Evolutionary conservation across 2,113 vertebrate species (phyloP), one percentile per base, ranked within the genome.

Genomic region (Prunella fulvescens): DNA sequence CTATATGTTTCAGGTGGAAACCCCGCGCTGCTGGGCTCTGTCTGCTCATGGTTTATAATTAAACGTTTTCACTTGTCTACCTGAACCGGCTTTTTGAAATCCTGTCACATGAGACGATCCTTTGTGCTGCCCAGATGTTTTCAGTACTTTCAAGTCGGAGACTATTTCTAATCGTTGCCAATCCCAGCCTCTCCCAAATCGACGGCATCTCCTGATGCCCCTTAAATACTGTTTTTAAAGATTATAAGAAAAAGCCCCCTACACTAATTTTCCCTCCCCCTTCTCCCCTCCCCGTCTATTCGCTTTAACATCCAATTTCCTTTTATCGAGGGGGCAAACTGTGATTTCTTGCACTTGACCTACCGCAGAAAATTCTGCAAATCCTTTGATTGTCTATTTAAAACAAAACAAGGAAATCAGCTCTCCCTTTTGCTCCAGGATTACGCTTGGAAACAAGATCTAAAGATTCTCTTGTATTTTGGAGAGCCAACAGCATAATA

Each of bases 341-440:
- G 96, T 97, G 96, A 97, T 96, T 97, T 97, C 97, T 97, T 96
- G 97, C 97, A 98, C 98, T 98, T 98, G 98, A 98, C 98, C 98
- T 98, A 98, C 98, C 97, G 97, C 98, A 98, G 98, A 97, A 98
- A 98, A 97, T 95, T 97, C 97, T 88, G 74, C 95, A 97, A 98
- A 98, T 96, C 97, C 97, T 97, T 97, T 98, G 98, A 98, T 96
- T 97, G 96, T 96, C 96, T 97, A 88, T 98, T 98, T 98, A 97
- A 98, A 97, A 97, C 96, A 98, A 98, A 98, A 98, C 97, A 95
- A 97, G 96, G 96, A 97, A 98, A 98, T 95, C 95, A 93, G 95
- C 85, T 97, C 96, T 93, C 95, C 54, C 95, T 95, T 97, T 98
- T 96, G 95, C 96, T 94, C 97, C 93, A 81, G 97, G 96, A 98